Percentiles rank a stretch among this genome's conserved stretches.
phyloP scores from a whole-genome alignment of 2,888 invertebrate species.

The Ornithoptera priamus region DNA sequence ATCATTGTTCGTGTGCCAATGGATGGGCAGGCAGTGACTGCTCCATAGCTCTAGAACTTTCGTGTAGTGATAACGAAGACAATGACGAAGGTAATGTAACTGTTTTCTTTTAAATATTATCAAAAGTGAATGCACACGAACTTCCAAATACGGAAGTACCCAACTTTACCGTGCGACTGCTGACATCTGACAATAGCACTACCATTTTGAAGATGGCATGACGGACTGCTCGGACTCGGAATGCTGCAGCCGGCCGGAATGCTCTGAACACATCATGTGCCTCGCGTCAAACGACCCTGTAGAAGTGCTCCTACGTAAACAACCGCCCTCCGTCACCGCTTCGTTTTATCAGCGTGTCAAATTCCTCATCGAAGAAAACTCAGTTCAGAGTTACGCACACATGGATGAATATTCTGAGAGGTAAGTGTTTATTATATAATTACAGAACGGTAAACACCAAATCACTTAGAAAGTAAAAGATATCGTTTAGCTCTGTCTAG shows the following conservation, averaged over 20 bases:
- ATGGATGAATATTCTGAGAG: conserved; percentile 99
- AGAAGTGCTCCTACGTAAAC: conserved; percentile 96
- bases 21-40: conserved; percentile 99
- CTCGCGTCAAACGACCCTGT: conserved; percentile 97
- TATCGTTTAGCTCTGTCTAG: conserved; percentile 46
- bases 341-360: conserved; percentile 98
- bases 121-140: conserved; percentile 9
- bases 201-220: conserved; percentile 92
- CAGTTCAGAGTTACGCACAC: conserved; percentile 98
- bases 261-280: conserved; percentile 96
- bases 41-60: conserved; percentile 94
- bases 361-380: conserved; percentile 98
- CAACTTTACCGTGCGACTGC: conserved; percentile 13
- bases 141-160: conserved; percentile 16
- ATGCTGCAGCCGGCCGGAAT: conserved; percentile 94
- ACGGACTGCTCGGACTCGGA: conserved; percentile 99
- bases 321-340: conserved; percentile 97
- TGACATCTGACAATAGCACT: conserved; percentile 56
- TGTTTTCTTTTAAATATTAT: neutral
- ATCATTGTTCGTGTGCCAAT: conserved; percentile 95
- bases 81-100: conserved; percentile 94
- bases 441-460: conserved; percentile 56
- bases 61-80: conserved; percentile 96
- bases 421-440: conserved; percentile 82
- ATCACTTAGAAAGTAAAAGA: conserved; percentile 68